These are phyloP conservation scores for Leptinotarsa haldemani DNA, from an alignment of 2,888 invertebrate genomes.

Conservation along the genomic window DNA sequence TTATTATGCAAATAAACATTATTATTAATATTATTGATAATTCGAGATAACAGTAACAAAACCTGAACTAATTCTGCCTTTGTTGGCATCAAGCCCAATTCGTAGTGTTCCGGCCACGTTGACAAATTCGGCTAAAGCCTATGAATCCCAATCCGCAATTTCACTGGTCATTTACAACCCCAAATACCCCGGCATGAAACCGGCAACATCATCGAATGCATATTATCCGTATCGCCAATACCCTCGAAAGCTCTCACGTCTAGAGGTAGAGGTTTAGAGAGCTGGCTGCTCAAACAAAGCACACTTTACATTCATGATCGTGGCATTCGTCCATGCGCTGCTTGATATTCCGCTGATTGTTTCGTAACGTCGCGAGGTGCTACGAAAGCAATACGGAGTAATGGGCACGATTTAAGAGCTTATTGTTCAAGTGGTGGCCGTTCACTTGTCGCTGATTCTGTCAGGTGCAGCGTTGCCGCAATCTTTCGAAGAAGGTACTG, in stretches of 20 bases:
- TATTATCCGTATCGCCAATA: slow-evolving; percentile 16
- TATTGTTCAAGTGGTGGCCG: slow-evolving; percentile 7
- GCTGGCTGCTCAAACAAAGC: slow-evolving; percentile 45
- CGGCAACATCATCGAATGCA: slow-evolving; percentile 11
- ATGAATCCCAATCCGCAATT: not conserved
- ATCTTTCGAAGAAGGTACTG: too few species aligned
- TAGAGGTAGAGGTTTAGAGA: slow-evolving; percentile 30
- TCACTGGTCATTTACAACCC: not conserved
- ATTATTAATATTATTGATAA: too few species aligned
- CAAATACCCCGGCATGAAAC: not conserved
- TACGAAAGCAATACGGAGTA: slow-evolving; percentile 46
- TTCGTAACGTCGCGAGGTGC: slow-evolving; percentile 50
- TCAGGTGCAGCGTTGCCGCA: not conserved
- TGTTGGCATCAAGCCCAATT: not conserved
- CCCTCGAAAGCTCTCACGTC: slow-evolving; percentile 39
- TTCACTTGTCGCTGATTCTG: slow-evolving; percentile 13
- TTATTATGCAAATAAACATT: too few species aligned
- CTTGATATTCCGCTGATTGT: slow-evolving; percentile 56
- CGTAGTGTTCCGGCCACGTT: not conserved
- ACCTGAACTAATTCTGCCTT: too few species aligned
- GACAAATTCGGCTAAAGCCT: slow-evolving; percentile 2
- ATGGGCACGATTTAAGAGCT: slow-evolving; percentile 50
- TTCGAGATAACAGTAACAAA: too few species aligned
- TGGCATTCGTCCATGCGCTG: slow-evolving; percentile 51
- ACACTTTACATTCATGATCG: slow-evolving; percentile 51